A percentile compares a stretch with the other conserved stretches of the same genome.
These are phyloP conservation scores for Andrena hattorfiana DNA, from an alignment of 2,888 invertebrate genomes.

Conservation along the genomic window DNA sequence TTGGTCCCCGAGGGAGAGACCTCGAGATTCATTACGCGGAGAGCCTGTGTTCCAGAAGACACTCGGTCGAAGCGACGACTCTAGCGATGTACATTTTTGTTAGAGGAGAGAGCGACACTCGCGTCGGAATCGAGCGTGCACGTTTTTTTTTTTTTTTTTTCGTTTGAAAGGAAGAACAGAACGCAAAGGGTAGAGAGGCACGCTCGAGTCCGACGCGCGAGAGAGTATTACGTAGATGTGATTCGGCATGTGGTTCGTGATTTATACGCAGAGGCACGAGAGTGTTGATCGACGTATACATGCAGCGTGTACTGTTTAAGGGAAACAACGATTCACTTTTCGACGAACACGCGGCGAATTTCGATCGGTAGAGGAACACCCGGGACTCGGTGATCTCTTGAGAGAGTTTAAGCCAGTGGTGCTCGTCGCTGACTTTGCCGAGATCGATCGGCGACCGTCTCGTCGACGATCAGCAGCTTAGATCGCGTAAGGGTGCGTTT, in stretches of 20 bases:
- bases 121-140: constrained; percentile 50
- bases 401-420: background rate
- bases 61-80: constrained; percentile 25
- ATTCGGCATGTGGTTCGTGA: constrained; percentile 78
- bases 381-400: background rate
- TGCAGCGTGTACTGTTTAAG: constrained; percentile 37
- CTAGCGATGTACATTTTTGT: constrained; percentile 60
- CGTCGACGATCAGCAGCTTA: background rate
- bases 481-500: background rate
- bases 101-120: constrained; percentile 33
- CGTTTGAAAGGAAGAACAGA: too few species aligned
- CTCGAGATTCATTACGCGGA: constrained; percentile 26
- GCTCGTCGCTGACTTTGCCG: background rate
- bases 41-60: constrained; percentile 36
- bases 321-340: constrained; percentile 73
- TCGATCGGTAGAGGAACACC: background rate
- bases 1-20: constrained; percentile 10
- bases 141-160: too few species aligned
- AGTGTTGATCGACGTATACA: constrained; percentile 59
- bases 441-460: background rate
- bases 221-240: constrained; percentile 64
- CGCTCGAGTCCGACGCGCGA: constrained; percentile 60
- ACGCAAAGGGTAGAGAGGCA: background rate
- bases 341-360: constrained; percentile 47
- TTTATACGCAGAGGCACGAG: constrained; percentile 75